Percentiles rank a stretch among this genome's conserved stretches.
These are phyloP conservation scores for Platysteira castanea DNA, from an alignment of 2,113 vertebrate genomes.

Conservation along the genomic window DNA sequence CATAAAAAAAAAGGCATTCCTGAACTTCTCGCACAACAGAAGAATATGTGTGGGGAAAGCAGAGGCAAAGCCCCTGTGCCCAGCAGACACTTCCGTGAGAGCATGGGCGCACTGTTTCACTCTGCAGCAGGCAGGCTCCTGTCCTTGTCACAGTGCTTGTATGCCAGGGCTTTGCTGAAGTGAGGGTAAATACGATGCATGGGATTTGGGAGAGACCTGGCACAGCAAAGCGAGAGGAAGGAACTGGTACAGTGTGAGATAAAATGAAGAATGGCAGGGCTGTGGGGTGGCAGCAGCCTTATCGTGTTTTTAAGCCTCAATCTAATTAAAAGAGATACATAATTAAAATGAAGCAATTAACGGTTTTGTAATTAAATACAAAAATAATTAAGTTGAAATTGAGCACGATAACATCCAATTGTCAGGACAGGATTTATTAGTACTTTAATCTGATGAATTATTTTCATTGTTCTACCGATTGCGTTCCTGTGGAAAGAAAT, in stretches of 20 bases:
- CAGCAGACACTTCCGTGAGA: background rate
- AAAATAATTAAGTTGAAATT: conserved; percentile 76
- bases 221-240: background rate
- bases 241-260: background rate
- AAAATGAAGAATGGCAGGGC: background rate
- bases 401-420: conserved; percentile 66
- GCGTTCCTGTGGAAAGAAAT: background rate
- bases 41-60: background rate
- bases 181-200: background rate
- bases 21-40: accelerated
- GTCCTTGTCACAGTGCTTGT: background rate
- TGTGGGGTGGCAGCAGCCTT: background rate
- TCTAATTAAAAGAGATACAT: conserved; percentile 66
- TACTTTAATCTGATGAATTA: conserved; percentile 67
- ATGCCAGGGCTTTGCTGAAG: background rate
- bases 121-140: background rate
- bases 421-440: conserved; percentile 68
- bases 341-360: conserved; percentile 73
- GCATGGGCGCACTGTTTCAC: accelerated
- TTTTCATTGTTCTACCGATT: conserved; percentile 56
- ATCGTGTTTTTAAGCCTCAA: conserved; percentile 16
- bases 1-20: background rate
- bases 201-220: background rate
- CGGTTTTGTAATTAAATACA: conserved; percentile 73
- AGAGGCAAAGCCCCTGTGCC: background rate